phyloP scores from a whole-genome alignment of 2,797 vertebrate genomes.

The Apogon talboti region DNA sequence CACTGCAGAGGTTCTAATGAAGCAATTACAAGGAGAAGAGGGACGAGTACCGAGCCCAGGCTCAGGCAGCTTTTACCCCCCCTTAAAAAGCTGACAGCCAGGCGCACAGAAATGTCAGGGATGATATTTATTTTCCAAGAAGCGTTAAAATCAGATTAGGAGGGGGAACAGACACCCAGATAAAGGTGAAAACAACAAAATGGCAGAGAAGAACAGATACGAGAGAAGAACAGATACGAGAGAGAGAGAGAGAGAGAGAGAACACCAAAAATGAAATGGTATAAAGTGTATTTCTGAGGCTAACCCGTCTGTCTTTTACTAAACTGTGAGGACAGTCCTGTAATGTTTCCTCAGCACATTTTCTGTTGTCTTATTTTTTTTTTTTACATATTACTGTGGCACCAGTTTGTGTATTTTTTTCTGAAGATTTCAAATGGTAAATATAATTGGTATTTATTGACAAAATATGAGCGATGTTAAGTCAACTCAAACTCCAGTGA shows the following conservation, averaged over 20 bases:
- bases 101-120: conserved; percentile 26
- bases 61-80: conserved; percentile 26
- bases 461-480: too few relatives aligned
- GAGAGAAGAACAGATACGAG: background rate
- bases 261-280: background rate
- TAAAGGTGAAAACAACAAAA: conserved; percentile 24
- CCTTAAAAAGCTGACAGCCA: conserved; percentile 48
- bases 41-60: conserved; percentile 41
- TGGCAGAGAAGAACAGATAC: background rate
- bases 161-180: conserved; percentile 25
- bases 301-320: too few relatives aligned
- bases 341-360: too few relatives aligned
- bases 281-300: background rate
- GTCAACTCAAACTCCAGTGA: too few relatives aligned
- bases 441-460: too few relatives aligned
- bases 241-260: background rate
- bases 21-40: conserved; percentile 65
- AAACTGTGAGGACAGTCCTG: too few relatives aligned
- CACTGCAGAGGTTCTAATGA: conserved; percentile 71
- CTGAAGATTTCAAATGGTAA: too few relatives aligned
- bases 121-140: conserved; percentile 48
- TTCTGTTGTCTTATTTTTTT: too few relatives aligned
- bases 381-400: too few relatives aligned
- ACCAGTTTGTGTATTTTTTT: too few relatives aligned
- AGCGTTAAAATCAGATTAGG: conserved; percentile 49